A percentile compares a stretch with the other conserved stretches of the same genome.
phyloP scores from a whole-genome alignment of 2,797 vertebrate species.

The Coendou prehensilis region DNA sequence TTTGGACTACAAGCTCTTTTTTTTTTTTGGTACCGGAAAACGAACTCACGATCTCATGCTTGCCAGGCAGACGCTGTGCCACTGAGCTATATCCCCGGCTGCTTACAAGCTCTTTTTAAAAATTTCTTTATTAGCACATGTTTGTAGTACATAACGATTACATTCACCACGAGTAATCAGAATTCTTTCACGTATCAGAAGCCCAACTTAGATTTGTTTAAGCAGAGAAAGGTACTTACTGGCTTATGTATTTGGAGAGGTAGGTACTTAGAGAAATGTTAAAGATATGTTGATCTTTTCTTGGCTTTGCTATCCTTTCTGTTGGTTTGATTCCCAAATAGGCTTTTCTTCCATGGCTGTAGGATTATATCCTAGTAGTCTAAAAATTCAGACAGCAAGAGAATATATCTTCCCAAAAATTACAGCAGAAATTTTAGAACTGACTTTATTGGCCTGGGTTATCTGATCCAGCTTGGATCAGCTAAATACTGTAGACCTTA shows the following conservation, averaged over 20 bases:
- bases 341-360: not conserved
- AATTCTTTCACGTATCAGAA: not conserved
- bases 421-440: conserved; percentile 33
- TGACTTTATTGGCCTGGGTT: not conserved
- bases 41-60: no score
- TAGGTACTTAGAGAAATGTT: conserved; percentile 25
- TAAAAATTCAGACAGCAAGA: conserved; percentile 46
- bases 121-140: no score
- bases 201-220: not conserved
- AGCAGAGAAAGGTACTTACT: conserved; percentile 43
- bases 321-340: not conserved
- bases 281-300: not conserved
- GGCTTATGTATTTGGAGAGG: not conserved
- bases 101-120: no score
- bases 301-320: not conserved
- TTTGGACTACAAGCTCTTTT: no score
- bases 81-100: no score
- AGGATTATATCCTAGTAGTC: not conserved
- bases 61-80: no score
- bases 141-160: no score
- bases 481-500: not conserved
- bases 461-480: not conserved
- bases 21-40: no score
- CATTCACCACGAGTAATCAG: no score
- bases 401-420: conserved; percentile 19